A percentile compares a stretch with the other conserved stretches of the same genome.
Evolutionary conservation across 2,113 vertebrate genomes (phyloP).

Genomic region (Podarcis muralis): DNA sequence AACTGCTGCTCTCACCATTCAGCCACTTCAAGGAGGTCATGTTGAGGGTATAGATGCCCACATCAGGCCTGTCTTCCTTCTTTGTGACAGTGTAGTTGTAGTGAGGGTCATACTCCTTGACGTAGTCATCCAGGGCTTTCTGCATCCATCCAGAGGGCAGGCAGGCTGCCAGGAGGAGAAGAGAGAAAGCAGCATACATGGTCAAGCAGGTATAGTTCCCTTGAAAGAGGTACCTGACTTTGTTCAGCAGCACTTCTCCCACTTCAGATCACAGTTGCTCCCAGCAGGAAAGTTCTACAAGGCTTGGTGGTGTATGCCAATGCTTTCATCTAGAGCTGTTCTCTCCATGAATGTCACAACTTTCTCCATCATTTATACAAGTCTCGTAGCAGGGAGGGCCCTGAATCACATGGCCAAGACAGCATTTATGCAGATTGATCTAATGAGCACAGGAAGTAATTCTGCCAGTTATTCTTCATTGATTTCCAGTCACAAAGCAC

Average conservation of each 20-base stretch:
- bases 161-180: neutral
- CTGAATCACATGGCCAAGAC: neutral
- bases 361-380: neutral
- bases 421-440: neutral
- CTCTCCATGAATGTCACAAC: neutral
- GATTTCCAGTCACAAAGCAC: no score
- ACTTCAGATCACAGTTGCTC: neutral
- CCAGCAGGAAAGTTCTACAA: neutral
- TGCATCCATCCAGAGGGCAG: neutral
- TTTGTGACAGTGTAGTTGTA: neutral
- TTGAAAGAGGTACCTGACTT: no score
- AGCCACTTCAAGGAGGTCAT: constrained; percentile 17
- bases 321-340: neutral
- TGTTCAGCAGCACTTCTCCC: neutral
- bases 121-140: neutral
- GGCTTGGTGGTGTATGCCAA: neutral
- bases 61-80: neutral
- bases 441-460: no score
- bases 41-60: neutral
- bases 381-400: neutral
- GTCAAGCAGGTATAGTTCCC: neutral
- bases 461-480: no score
- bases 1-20: neutral
- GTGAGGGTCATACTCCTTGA: neutral
- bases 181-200: neutral